These are phyloP conservation scores for Microtus obscurus DNA, from an alignment of 2,797 vertebrate species.

Conservation along the genomic window DNA sequence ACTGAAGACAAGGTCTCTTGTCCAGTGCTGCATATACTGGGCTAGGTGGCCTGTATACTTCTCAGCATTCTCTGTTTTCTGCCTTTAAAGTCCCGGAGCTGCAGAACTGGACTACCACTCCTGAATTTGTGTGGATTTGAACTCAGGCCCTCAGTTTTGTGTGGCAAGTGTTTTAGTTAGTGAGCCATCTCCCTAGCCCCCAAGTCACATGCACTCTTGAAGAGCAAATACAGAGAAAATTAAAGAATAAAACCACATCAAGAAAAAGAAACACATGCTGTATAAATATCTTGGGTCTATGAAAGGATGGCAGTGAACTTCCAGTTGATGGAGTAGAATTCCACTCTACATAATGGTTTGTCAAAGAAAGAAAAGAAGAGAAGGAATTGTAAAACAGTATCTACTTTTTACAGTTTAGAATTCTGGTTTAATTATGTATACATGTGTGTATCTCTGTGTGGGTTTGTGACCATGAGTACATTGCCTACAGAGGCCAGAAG, in stretches of 20 bases:
- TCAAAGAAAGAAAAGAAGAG: background rate
- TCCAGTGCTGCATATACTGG: too few species aligned
- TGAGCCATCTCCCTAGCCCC: background rate
- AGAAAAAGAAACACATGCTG: background rate
- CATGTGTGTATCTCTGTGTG: too few species aligned
- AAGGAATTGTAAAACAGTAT: background rate
- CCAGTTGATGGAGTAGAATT: background rate
- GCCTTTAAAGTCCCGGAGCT: background rate
- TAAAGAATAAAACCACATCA: background rate
- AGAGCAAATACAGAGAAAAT: constrained; percentile 7
- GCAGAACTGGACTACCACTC: background rate
- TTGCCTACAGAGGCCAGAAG: background rate
- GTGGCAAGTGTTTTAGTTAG: background rate
- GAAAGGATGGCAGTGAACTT: background rate
- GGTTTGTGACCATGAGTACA: background rate
- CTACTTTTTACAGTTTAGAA: background rate
- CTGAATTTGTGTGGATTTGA: background rate
- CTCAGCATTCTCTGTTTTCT: background rate
- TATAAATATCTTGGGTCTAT: background rate
- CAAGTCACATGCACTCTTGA: background rate
- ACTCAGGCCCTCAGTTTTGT: background rate
- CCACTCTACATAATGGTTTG: background rate
- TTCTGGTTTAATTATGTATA: background rate
- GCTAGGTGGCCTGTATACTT: background rate
- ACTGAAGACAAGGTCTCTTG: background rate